Evolutionary conservation across 1,140 invertebrate genomes (phyloP), one percentile per base, ranked within the genome.

Genomic region (Pseudomyrmex gracilis): DNA sequence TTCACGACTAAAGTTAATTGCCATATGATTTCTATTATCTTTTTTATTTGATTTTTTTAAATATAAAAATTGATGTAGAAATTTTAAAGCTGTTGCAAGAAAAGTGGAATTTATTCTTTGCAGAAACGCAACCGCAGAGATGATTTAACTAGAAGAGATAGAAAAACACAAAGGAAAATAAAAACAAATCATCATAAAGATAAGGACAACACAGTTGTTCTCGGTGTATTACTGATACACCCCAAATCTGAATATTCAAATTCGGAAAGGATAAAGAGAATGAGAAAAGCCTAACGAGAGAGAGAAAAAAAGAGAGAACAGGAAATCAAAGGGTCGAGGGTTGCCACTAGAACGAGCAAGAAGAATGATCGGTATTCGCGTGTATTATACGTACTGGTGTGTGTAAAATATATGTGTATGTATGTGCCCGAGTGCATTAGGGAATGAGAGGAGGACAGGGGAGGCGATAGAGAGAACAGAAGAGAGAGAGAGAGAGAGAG

Each of bases 301-400:
- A 63, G 13, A 58, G 47, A 24, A 70, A 51, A 12, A 64, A 17
- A 22, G 47, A 58, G 55, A 22, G 53, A 85, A 63, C 51, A 64
- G 83, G 49, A 70, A 87, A 76, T 85, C 86, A 89, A 87, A 88
- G 87, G 85, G 91, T 15, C n/a, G 58, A 47, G 68, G 45, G 47
- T 55, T 60, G 63, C 12, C 12, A 45, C n/a, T 64, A n/a, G 45
- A 58, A 74, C 70, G 51, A 57, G 85, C 74, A 45, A 85, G 85
- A 85, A 53, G 51, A 84, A 73, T 57, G 73, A 87, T 73, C 76
- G 66, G 76, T 55, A 80, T 80, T 43, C 66, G 66, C 51, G 45
- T 60, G 20, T 70, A 47, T 58, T n/a, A 47, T 34, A 34, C 5
- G 5, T 34, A 34, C 7, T 34, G 17, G 43, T 47, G 51, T 24